Percentiles rank a stretch among this genome's conserved stretches.
These are phyloP conservation scores for Coenobita brevimanus DNA, from an alignment of 1,140 invertebrate species.

Conservation along the genomic window DNA sequence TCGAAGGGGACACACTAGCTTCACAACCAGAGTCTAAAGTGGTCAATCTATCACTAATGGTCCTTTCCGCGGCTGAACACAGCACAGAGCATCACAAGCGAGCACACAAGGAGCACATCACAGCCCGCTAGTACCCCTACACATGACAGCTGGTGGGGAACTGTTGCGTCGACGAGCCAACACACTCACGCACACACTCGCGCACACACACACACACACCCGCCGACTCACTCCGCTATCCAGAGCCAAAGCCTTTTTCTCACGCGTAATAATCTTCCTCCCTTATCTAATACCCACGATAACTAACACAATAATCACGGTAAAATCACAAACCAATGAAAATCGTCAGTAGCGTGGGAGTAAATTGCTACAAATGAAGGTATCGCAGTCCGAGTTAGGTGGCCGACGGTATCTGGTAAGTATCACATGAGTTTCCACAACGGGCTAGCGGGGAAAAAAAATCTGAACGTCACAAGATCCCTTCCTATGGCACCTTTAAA, in stretches of 20 bases:
- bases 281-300: too few species aligned
- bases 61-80: background rate
- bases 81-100: background rate
- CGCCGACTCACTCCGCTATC: background rate
- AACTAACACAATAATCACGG: too few species aligned
- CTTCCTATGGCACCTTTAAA: constrained; percentile 5
- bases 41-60: too few species aligned
- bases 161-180: constrained; percentile 54
- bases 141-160: constrained; percentile 50
- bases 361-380: too few species aligned
- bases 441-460: background rate
- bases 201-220: background rate
- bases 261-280: background rate
- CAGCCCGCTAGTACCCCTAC: background rate
- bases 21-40: too few species aligned
- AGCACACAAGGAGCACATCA: background rate
- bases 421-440: background rate
- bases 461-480: background rate
- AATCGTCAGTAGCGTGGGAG: too few species aligned
- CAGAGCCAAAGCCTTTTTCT: background rate
- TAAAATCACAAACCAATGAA: too few species aligned
- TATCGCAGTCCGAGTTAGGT: too few species aligned
- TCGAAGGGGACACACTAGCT: too few species aligned
- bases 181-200: background rate
- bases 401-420: constrained; percentile 7